Percentiles rank a stretch among this genome's conserved stretches.
Conservation (phyloP, 2,888 invertebrate species). For the Dryobota labecula region DNA sequence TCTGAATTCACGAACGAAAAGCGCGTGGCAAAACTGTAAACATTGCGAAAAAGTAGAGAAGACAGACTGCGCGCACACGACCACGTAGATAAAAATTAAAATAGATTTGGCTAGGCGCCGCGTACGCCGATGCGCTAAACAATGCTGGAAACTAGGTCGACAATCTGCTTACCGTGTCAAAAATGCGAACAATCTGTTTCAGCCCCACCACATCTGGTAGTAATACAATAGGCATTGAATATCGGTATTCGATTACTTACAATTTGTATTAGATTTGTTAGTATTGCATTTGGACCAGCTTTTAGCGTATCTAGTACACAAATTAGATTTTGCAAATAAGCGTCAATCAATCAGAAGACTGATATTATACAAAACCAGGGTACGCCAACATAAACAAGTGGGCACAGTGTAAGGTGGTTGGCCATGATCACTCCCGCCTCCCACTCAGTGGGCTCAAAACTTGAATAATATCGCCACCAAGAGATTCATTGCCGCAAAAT, state of each 20-base stretch:
- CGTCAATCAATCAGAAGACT: slow-evolving; percentile 46
- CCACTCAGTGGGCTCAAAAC: slow-evolving; percentile 49
- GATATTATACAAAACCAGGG: slow-evolving; percentile 48
- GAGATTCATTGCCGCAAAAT: slow-evolving; percentile 44
- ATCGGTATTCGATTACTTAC: slow-evolving; percentile 57
- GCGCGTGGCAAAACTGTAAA: slow-evolving; percentile 75
- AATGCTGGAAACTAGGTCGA: slow-evolving; percentile 88
- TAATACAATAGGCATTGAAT: slow-evolving; percentile 53
- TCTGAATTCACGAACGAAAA: slow-evolving; percentile 41
- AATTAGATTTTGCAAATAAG: slow-evolving; percentile 52
- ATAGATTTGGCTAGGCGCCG: slow-evolving; percentile 89
- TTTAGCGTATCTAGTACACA: slow-evolving; percentile 44
- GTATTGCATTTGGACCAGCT: slow-evolving; percentile 42
- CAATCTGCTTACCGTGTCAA: slow-evolving; percentile 86
- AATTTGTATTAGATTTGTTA: slow-evolving; percentile 33
- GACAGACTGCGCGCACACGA: slow-evolving; percentile 78
- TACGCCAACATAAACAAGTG: slow-evolving; percentile 48
- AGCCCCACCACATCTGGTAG: slow-evolving; percentile 58
- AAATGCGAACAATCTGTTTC: slow-evolving; percentile 77
- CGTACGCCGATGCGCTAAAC: slow-evolving; percentile 79
- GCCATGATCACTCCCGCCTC: slow-evolving; percentile 54
- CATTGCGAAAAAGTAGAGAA: slow-evolving; percentile 83
- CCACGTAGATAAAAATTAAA: slow-evolving; percentile 86
- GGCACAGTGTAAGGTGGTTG: slow-evolving; percentile 55
- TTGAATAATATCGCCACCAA: slow-evolving; percentile 38